Base-by-base conservation (phyloP, 1,140 invertebrate species). In the Drosophila micromelanica region DNA sequence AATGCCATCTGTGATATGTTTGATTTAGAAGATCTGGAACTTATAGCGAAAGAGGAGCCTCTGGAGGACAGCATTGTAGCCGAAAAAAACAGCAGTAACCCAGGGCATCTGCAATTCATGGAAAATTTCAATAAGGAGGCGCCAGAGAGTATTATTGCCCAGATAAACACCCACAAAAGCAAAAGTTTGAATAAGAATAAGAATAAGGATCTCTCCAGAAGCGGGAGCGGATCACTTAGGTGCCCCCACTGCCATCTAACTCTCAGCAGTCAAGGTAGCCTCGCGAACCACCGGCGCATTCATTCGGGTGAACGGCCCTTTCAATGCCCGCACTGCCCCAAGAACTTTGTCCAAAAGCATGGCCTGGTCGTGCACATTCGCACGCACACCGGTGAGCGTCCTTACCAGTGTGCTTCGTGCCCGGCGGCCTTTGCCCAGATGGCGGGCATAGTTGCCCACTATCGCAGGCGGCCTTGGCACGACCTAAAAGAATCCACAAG, bases 291-390 rank as follows among this genome's bases (percentile, higher is more conserved):
- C n/a, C 20, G 52, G 1, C 65, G 65, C 7, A 61, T 17, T 35
- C 65, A 68, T 30, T 61, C 65, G 3, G 59, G 48, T 9, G 48
- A 70, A 4, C 35, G 60, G 15, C 60, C 60, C 7, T 71, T n/a
- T 27, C 13, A 56, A n/a, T 71, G 61, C n/a, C 8, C 23, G 1
- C 17, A 38, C 9, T 70, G 67, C 12, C 23, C 35, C 11, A 63
- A 55, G 4, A 2, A n/a, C 0, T 71, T 65, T 5, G 20, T 17
- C 8, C 43, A 56, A 9, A 56, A 23, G 5, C 5, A 23, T 0
- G 9, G 20, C 11, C 13, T 71, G 9, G 15, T 9, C 0, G 35
- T 42, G 8, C 68, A 64, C 13, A 49, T n/a, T 11, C 61, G 61
- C n/a, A 27, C 13, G 11, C 60, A 64, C 42, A 56, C 43, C 9